These are phyloP conservation scores for Meda fulgida DNA, from an alignment of 2,797 vertebrate species.

Conservation along the genomic window DNA sequence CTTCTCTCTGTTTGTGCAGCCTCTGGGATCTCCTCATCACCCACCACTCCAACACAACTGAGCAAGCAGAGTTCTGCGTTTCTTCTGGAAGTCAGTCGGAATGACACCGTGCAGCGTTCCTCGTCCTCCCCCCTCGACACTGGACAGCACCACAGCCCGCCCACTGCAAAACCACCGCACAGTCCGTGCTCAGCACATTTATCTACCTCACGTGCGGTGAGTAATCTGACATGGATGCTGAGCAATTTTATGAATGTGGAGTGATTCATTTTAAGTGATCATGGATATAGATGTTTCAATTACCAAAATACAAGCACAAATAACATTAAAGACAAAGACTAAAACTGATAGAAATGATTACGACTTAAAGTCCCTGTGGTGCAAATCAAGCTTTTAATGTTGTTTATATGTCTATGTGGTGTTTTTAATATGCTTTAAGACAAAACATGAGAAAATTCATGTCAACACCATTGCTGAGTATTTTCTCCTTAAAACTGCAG, in stretches of 20 bases:
- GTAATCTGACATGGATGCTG: conserved; percentile 59
- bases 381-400: too few relatives aligned
- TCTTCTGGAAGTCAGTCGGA: conserved; percentile 85
- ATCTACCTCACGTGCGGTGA: conserved; percentile 79
- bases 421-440: too few relatives aligned
- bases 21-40: conserved; percentile 83
- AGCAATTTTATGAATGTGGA: neutral
- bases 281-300: neutral
- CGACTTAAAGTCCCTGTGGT: too few relatives aligned
- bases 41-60: conserved; percentile 82
- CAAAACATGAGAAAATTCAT: too few relatives aligned
- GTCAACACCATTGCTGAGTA: too few relatives aligned
- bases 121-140: conserved; percentile 85
- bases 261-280: neutral
- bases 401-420: too few relatives aligned
- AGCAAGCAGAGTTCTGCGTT: conserved; percentile 81
- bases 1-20: conserved; percentile 65
- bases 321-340: neutral
- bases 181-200: conserved; percentile 69
- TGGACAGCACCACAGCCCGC: conserved; percentile 75
- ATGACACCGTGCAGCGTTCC: conserved; percentile 85
- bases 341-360: neutral
- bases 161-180: conserved; percentile 69
- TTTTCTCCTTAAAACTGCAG: too few relatives aligned
- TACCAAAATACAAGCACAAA: neutral